phyloP scores from a whole-genome alignment of 2,797 vertebrate genomes.

The Lemur catta region DNA sequence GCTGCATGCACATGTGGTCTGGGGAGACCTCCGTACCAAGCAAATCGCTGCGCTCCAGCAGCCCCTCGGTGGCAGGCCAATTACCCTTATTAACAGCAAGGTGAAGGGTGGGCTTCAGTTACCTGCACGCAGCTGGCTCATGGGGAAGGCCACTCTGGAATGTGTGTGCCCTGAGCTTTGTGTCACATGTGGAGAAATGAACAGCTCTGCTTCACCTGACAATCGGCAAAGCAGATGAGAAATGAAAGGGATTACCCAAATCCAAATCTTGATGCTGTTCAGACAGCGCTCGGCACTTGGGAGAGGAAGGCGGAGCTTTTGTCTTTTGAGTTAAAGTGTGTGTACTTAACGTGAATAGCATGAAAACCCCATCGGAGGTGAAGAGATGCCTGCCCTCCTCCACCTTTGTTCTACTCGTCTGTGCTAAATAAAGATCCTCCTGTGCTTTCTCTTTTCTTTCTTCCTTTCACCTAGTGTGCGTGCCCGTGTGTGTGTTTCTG shows the following conservation, averaged over 20 bases:
- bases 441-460: neutral
- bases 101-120: slow-evolving; percentile 75
- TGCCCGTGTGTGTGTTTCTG: rapidly evolving
- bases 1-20: slow-evolving; percentile 79
- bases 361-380: neutral
- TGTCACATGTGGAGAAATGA: slow-evolving; percentile 55
- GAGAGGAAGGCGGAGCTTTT: neutral
- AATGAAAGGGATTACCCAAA: slow-evolving; percentile 1
- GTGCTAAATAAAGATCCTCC: slow-evolving; percentile 23
- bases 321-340: slow-evolving; percentile 28
- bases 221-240: slow-evolving; percentile 41
- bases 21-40: slow-evolving; percentile 80
- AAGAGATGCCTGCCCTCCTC: slow-evolving; percentile 36
- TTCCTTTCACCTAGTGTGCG: neutral
- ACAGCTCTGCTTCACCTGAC: slow-evolving; percentile 56
- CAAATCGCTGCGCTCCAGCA: slow-evolving; percentile 72
- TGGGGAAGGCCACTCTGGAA: slow-evolving; percentile 73
- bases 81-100: slow-evolving; percentile 81
- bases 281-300: neutral
- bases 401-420: neutral
- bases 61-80: slow-evolving; percentile 75
- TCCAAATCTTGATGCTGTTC: slow-evolving; percentile 8
- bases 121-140: slow-evolving; percentile 79
- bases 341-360: neutral
- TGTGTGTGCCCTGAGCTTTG: slow-evolving; percentile 60